Percentiles rank a stretch among this genome's conserved stretches.
Evolutionary conservation across 2,888 invertebrate species (phyloP).

Genomic region (Oligia strigilis): DNA sequence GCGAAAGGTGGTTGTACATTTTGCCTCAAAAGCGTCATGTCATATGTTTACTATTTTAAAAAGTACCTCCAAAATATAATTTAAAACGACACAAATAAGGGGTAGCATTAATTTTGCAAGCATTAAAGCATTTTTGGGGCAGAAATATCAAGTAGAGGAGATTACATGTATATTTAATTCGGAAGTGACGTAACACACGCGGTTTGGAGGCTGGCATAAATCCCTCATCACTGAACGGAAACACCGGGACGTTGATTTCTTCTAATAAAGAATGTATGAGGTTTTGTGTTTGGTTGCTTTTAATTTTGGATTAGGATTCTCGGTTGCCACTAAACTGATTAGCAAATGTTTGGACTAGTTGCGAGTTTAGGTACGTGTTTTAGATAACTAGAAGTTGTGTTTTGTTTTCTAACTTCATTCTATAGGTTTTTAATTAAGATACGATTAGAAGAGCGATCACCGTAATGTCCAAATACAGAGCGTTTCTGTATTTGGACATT

Average conservation of each 20-base stretch:
- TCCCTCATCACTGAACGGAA: slow-evolving; percentile 69
- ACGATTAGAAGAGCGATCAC: no score
- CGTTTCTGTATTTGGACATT: no score
- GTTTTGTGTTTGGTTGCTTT: slow-evolving; percentile 9
- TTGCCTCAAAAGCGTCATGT: no score
- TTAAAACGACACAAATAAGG: slow-evolving; percentile 37
- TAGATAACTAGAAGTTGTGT: no score
- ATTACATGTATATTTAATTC: slow-evolving; percentile 80
- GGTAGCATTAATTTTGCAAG: slow-evolving; percentile 41
- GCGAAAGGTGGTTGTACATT: background rate
- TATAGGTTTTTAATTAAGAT: no score
- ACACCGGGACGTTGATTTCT: slow-evolving; percentile 49
- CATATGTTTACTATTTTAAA: background rate
- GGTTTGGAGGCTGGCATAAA: slow-evolving; percentile 68
- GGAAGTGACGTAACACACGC: slow-evolving; percentile 55
- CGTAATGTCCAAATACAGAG: no score
- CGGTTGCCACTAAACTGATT: background rate
- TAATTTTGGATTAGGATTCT: background rate
- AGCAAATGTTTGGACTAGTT: background rate
- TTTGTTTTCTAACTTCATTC: no score
- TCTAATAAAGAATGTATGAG: slow-evolving; percentile 19
- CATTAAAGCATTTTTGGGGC: slow-evolving; percentile 63
- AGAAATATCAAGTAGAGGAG: slow-evolving; percentile 72
- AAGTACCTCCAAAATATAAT: slow-evolving; percentile 12
- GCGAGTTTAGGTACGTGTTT: background rate